Conservation (phyloP, 2,888 invertebrate genomes). For the Dendrolimus houi region DNA sequence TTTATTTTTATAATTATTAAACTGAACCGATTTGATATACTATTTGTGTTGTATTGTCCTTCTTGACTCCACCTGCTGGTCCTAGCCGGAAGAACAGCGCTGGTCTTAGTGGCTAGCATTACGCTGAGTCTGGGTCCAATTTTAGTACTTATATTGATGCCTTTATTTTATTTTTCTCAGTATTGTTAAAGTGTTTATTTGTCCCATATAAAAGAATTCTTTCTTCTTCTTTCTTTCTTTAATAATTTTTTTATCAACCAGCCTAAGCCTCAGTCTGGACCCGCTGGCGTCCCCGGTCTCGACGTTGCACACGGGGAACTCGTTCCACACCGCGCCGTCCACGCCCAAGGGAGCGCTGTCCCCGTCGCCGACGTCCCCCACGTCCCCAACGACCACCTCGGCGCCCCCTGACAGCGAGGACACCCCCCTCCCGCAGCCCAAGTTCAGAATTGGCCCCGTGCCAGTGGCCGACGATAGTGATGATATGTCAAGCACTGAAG, state of each 20-base stretch:
- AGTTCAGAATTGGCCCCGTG: slow-evolving; percentile 50
- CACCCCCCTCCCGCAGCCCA: slow-evolving; percentile 24
- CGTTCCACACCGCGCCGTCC: slow-evolving; percentile 85
- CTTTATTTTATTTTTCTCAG: no score
- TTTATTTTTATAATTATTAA: no score
- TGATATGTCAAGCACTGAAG: slow-evolving; percentile 78
- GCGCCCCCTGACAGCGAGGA: slow-evolving; percentile 5
- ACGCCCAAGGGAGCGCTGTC: slow-evolving; percentile 33
- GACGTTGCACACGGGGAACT: slow-evolving; percentile 76
- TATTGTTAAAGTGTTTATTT: no score
- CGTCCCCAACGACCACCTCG: slow-evolving; percentile 16
- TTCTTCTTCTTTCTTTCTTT: no score
- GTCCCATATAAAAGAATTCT: no score
- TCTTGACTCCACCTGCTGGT: no score
- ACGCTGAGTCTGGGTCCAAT: no score
- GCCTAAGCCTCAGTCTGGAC: slow-evolving; percentile 82
- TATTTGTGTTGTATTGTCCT: no score
- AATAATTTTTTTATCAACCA: slow-evolving; percentile 30
- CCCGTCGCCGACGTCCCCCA: slow-evolving; percentile 24
- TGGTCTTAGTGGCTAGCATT: no score
- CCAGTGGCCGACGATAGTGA: slow-evolving; percentile 71
- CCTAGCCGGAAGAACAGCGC: no score
- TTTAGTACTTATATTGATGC: no score
- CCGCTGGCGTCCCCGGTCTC: slow-evolving; percentile 67
- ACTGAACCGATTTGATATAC: no score